These are phyloP conservation scores for Pristionchus exspectatus DNA, from an alignment of 2,888 invertebrate species.

Conservation along the genomic window DNA sequence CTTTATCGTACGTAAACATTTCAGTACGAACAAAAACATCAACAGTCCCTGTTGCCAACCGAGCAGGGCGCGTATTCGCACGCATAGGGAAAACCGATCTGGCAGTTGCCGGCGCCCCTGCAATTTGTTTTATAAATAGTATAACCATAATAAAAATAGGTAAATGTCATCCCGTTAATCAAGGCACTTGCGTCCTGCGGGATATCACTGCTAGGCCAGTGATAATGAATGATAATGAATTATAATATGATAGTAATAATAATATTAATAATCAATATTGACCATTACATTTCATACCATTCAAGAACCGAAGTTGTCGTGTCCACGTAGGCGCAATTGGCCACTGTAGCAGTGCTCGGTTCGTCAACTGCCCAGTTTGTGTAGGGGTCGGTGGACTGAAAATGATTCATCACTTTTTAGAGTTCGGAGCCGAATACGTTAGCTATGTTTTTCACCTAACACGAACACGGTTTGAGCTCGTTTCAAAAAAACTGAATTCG, in stretches of 20 bases:
- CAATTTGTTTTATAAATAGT: not conserved
- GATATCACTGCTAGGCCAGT: too few relatives aligned
- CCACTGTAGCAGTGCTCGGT: not conserved
- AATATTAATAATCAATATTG: too few relatives aligned
- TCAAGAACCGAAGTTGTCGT: not conserved
- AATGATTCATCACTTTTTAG: not conserved
- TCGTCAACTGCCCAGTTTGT: not conserved
- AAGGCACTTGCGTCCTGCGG: too few relatives aligned
- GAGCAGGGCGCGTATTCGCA: not conserved
- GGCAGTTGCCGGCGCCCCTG: slow-evolving; percentile 19
- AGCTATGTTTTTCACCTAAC: not conserved
- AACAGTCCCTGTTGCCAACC: not conserved
- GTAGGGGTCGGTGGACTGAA: not conserved
- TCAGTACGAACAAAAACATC: not conserved
- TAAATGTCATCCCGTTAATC: too few relatives aligned
- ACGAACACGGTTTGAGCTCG: not conserved
- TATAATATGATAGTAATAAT: too few relatives aligned
- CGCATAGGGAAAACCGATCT: not conserved
- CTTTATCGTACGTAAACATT: too few relatives aligned
- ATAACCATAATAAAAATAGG: too few relatives aligned
- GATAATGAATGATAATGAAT: too few relatives aligned
- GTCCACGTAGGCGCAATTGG: slow-evolving; percentile 11
- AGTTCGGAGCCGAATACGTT: not conserved
- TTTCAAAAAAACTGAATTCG: too few relatives aligned
- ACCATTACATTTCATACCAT: too few relatives aligned